Conservation (phyloP, 2,113 vertebrate species). For the Mohoua ochrocephala region DNA sequence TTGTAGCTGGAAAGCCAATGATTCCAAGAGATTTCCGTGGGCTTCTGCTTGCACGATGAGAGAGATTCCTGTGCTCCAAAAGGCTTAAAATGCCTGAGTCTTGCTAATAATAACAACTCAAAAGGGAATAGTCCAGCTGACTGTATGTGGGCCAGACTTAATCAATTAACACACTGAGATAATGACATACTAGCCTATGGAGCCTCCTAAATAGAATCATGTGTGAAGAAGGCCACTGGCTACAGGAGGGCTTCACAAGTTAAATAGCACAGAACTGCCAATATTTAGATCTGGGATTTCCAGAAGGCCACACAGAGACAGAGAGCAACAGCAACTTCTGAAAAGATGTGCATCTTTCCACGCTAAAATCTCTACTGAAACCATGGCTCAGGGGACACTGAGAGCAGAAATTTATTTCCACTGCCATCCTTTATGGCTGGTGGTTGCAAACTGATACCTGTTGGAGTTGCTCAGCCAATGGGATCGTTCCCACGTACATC, state of each 20-base stretch:
- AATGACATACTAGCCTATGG: neutral
- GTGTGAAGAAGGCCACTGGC: neutral
- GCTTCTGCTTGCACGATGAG: neutral
- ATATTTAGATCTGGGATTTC: neutral
- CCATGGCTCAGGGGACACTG: rapidly evolving
- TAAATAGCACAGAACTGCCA: neutral
- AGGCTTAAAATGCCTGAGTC: neutral
- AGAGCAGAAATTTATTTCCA: neutral
- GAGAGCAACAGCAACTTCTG: neutral
- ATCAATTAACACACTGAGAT: conserved; percentile 1
- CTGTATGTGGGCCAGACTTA: conserved; percentile 1
- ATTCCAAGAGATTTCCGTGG: neutral
- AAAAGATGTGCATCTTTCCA: neutral
- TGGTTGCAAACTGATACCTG: neutral
- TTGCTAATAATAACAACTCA: neutral
- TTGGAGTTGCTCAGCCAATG: neutral
- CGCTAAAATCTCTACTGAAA: neutral
- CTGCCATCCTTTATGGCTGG: neutral
- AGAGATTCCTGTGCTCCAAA: conserved; percentile 1
- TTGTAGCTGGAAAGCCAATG: neutral
- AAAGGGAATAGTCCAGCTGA: neutral
- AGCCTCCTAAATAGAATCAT: neutral
- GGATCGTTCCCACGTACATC: rapidly evolving
- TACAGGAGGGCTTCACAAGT: neutral
- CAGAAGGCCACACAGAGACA: neutral